These are phyloP conservation scores for Coenonympha arcania DNA, from an alignment of 2,888 invertebrate species.

Conservation along the genomic window DNA sequence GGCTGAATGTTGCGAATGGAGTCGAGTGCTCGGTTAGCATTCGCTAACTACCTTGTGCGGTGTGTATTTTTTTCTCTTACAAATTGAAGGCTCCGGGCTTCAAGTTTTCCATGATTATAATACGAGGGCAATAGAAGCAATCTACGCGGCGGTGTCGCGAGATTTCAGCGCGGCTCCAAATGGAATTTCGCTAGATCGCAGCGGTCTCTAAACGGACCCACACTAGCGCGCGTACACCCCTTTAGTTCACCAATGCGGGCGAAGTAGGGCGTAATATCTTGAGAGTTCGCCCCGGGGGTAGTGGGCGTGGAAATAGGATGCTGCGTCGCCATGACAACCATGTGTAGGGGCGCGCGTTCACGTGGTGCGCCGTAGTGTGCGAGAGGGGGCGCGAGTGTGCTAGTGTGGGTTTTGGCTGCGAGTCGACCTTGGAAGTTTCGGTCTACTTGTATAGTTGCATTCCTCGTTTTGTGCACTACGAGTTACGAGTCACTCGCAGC, in stretches of 20 bases:
- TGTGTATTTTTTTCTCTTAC: constrained; percentile 36
- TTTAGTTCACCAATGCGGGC: constrained; percentile 70
- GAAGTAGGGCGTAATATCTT: constrained; percentile 73
- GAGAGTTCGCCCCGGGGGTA: constrained; percentile 72
- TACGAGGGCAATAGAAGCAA: constrained; percentile 27
- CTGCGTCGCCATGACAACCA: constrained; percentile 77
- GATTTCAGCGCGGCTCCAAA: constrained; percentile 37
- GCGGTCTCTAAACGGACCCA: constrained; percentile 50
- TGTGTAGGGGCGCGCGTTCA: constrained; percentile 61
- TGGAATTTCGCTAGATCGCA: constrained; percentile 45
- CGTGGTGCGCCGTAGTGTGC: constrained; percentile 48
- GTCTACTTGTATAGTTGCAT: constrained; percentile 52
- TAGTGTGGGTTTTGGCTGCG: constrained; percentile 40
- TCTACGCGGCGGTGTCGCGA: constrained; percentile 32
- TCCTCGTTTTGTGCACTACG: constrained; percentile 31
- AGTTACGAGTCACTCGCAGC: not conserved
- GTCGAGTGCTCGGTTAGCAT: constrained; percentile 50
- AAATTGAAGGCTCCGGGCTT: constrained; percentile 30
- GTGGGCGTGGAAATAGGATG: constrained; percentile 76
- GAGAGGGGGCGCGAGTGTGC: constrained; percentile 42
- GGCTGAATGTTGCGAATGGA: constrained; percentile 59
- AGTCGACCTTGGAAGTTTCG: constrained; percentile 66
- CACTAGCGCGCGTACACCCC: constrained; percentile 63
- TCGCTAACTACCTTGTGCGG: constrained; percentile 40
- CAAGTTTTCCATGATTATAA: constrained; percentile 26